Percentiles rank a stretch among this genome's conserved stretches.
phyloP scores from a whole-genome alignment of 1,140 invertebrate genomes.

The Atopsyche davidsoni region DNA sequence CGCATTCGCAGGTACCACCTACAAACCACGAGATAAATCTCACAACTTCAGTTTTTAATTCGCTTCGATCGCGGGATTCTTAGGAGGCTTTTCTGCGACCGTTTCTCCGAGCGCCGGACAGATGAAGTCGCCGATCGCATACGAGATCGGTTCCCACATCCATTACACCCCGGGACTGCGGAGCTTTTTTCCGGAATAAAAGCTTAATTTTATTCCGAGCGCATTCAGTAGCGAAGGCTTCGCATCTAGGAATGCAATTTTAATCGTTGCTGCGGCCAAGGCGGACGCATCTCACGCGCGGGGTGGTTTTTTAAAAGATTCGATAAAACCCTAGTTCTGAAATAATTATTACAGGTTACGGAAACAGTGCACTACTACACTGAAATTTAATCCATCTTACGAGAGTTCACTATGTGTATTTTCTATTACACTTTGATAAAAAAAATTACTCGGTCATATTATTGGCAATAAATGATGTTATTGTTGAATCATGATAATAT shows the following conservation, averaged over 20 bases:
- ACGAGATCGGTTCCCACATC: conserved; percentile 19
- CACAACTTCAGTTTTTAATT: conserved; percentile 18
- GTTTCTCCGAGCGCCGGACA: conserved; percentile 4
- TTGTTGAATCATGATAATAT: too few species aligned
- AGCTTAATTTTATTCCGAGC: conserved; percentile 24
- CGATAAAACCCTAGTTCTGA: too few species aligned
- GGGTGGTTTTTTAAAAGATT: conserved; percentile 17
- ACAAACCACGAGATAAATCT: conserved; percentile 9
- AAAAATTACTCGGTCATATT: too few species aligned
- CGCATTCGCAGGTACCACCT: background rate
- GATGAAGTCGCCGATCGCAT: conserved; percentile 9
- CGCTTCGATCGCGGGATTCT: conserved; percentile 4
- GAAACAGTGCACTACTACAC: too few species aligned
- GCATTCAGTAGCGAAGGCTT: conserved; percentile 16
- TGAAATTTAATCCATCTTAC: too few species aligned
- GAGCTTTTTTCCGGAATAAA: conserved; percentile 13
- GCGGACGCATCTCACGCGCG: conserved; percentile 15
- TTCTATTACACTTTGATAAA: too few species aligned
- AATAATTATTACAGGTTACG: too few species aligned
- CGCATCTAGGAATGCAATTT: conserved; percentile 17
- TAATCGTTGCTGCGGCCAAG: conserved; percentile 15
- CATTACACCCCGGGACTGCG: conserved; percentile 5
- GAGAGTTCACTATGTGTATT: too few species aligned
- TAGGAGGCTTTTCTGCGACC: conserved; percentile 6
- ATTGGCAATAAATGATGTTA: too few species aligned